Evolutionary conservation across 2,888 invertebrate species (phyloP).

Genomic region (Acronicta aceris): DNA sequence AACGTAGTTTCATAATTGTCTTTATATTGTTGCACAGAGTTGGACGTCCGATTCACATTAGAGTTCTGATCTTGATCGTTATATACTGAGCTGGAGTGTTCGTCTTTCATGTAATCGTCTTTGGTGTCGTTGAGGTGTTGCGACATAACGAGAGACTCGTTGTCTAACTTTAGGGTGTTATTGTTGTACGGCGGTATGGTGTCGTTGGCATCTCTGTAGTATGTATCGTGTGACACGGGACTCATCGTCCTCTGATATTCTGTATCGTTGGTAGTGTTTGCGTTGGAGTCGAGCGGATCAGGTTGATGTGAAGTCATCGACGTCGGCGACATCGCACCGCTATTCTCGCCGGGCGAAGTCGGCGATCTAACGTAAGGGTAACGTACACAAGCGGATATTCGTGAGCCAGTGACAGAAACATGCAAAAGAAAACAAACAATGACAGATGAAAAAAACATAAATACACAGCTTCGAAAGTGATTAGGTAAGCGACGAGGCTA

Average conservation of each 20-base stretch:
- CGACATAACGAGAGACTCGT: slow-evolving; percentile 83
- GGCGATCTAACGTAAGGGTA: slow-evolving; percentile 84
- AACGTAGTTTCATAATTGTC: slow-evolving; percentile 96
- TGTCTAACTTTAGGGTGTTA: slow-evolving; percentile 85
- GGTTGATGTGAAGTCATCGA: slow-evolving; percentile 75
- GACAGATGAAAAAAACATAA: slow-evolving; percentile 76
- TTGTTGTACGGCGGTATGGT: slow-evolving; percentile 80
- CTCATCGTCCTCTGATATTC: slow-evolving; percentile 81
- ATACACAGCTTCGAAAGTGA: slow-evolving; percentile 66
- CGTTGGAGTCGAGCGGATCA: slow-evolving; percentile 73
- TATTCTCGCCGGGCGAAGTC: slow-evolving; percentile 79
- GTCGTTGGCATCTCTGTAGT: slow-evolving; percentile 79
- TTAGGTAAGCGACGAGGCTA: slow-evolving; percentile 72
- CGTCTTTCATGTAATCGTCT: slow-evolving; percentile 79
- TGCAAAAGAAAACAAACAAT: slow-evolving; percentile 85
- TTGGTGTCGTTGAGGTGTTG: slow-evolving; percentile 81
- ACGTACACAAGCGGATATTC: slow-evolving; percentile 86
- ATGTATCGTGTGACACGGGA: slow-evolving; percentile 90
- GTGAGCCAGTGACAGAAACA: slow-evolving; percentile 88
- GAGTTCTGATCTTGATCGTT: slow-evolving; percentile 77
- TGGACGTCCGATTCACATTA: slow-evolving; percentile 70
- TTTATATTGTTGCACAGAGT: slow-evolving; percentile 84
- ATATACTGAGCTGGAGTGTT: slow-evolving; percentile 77
- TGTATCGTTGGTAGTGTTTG: slow-evolving; percentile 69
- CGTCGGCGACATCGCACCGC: slow-evolving; percentile 84